Base-by-base conservation (phyloP, 2,113 vertebrate genomes). In the Tupaia chinensis region DNA sequence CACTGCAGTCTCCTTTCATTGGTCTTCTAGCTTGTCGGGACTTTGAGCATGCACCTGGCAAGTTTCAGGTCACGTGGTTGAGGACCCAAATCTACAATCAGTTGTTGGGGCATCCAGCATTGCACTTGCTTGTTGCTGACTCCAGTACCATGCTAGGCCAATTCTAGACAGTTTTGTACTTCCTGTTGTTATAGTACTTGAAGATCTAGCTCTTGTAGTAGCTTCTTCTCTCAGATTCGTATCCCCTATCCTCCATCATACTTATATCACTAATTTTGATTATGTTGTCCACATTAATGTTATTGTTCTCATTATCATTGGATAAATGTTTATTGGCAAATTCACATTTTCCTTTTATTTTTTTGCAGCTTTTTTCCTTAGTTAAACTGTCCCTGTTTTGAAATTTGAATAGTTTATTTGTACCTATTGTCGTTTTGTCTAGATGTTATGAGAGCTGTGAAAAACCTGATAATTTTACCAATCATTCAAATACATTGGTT, bases 151-250 rank as follows among this genome's bases (percentile, higher is more conserved):
- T 44, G 44, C 44, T 44, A 5, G 44, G 44, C 44, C 44, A 74
- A 11, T 81, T 93, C 87, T 93, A 83, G 66, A 72, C 5, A 70
- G 27, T 81, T 77, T 81, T 79, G 13, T 93, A 77, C 5, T 96
- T 90, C 68, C 27, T 81, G 15, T 84, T 74, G 15, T 84, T 74
- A 27, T 9, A 83, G 23, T 68, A 32, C 20, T 70, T 94, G 87
- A 84, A 34, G 53, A 72, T 80, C 73, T 92, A 85, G 53, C 25
- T 87, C 29, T 69, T 80, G 54, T 0, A 68, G 11, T 15, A 54
- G 70, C 22, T 44, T 53, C 10, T 76, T 44, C 44, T 44, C 44
- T 44, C 44, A 44, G 3, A 44, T 44, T 44, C 44, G 44, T 44
- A 44, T 65, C 68, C 12, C 0, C 44, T 61, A 78, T 53, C 13